Conservation (phyloP, 2,888 invertebrate genomes). For the Vandiemenella viatica region DNA sequence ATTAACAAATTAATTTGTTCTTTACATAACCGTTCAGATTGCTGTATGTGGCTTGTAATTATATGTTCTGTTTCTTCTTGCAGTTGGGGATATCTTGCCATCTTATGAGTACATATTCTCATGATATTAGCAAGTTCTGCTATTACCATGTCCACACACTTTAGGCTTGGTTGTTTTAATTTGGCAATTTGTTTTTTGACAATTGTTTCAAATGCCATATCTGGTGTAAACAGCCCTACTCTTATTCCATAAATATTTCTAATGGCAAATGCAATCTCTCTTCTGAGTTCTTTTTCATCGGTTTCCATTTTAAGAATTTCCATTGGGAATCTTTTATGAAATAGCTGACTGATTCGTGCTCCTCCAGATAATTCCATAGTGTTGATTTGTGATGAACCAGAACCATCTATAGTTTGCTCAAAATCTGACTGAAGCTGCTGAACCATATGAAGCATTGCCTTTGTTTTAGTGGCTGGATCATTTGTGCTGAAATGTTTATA, state of each 20-base stretch:
- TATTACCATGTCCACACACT: conserved; percentile 96
- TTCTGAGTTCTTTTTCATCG: conserved; percentile 92
- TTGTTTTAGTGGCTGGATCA: conserved; percentile 97
- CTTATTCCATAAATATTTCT: conserved; percentile 94
- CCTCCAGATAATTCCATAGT: conserved; percentile 36
- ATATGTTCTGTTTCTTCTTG: conserved; percentile 98
- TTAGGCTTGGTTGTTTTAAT: conserved; percentile 90
- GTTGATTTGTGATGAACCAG: conserved; percentile 43
- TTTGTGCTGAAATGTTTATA: conserved; percentile 97
- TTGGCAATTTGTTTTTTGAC: conserved; percentile 95
- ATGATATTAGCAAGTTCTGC: conserved; percentile 92
- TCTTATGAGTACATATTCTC: conserved; percentile 91
- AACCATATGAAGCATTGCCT: conserved; percentile 95
- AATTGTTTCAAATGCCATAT: conserved; percentile 99
- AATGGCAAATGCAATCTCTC: conserved; percentile 97
- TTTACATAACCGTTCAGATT: conserved; percentile 90
- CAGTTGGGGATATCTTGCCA: conserved; percentile 91
- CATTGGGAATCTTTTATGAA: conserved; percentile 97
- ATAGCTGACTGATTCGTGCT: conserved; percentile 14
- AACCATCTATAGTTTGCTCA: conserved; percentile 50
- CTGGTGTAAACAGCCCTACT: conserved; percentile 97
- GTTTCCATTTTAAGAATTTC: conserved; percentile 99
- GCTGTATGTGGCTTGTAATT: conserved; percentile 83
- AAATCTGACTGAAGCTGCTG: too few relatives aligned
- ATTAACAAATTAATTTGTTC: conserved; percentile 85